Base-by-base conservation (phyloP, 2,888 invertebrate genomes). In the Aplocera efformata region DNA sequence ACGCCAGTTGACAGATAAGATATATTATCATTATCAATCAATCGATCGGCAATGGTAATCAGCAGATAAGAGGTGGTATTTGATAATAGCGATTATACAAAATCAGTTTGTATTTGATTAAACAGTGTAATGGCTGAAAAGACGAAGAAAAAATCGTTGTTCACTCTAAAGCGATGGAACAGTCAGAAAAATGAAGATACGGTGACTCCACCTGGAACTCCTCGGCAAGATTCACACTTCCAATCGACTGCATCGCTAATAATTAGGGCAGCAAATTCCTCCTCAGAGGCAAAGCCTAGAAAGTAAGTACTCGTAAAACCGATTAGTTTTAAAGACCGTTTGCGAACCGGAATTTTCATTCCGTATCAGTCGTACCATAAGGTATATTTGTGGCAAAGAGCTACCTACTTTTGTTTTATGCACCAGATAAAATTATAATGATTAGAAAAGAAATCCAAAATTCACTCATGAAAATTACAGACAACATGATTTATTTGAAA, bases 101-200 rank as follows among this genome's bases (percentile, higher is more conserved):
- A 47, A 49, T 38, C 37, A 35, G 42, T 32, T 36, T 56, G 13
- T 17, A 5, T 17, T 17, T 2, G 26, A 65, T 57, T 62, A 23
- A 23, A 49, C 58, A 44, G 53, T 53, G 59, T 58, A 46, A 86
- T 85, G 85, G 63, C 79, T 23, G 85, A 86, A 20, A 85, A 82
- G 52, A 50, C 70, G 30, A 85, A 81, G 48, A 84, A 79, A 43
- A 82, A 70, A 30, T 61, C 72, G 5, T 74, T 84, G 46, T 79
- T 85, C 48, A 76, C 59, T 22, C 42, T 85, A n/a, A 83, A 71
- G 40, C 67, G 82, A 24, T 78, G 74, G 70, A 78, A 73, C 35
- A 73, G 75, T 46, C 64, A 69, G 27, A 77, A 62, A 32, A 37
- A 36, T 3, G 65, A 67, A 9, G 71, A 70, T n/a, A 17, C 7